Conservation (phyloP, 2,888 invertebrate genomes). For the Hemaris fuciformis region DNA sequence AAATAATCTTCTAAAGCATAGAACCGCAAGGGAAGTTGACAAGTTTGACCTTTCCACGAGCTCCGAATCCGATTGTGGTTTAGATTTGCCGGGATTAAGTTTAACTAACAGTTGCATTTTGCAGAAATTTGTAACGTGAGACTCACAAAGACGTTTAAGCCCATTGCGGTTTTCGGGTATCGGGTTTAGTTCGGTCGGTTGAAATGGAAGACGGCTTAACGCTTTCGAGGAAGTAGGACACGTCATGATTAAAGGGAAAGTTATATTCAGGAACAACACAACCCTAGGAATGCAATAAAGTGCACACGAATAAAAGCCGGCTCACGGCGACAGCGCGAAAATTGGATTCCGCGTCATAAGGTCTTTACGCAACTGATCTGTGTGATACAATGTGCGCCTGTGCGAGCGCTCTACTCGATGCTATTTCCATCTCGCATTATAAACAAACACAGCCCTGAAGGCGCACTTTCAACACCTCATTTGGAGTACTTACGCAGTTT, state of each 20-base stretch:
- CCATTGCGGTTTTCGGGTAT: background rate
- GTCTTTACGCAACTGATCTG: slow-evolving; percentile 2
- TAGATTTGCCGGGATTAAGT: background rate
- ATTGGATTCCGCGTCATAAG: slow-evolving; percentile 7
- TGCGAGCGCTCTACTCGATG: background rate
- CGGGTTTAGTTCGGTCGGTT: background rate
- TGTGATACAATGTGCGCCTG: background rate
- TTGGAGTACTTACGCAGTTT: too few relatives aligned
- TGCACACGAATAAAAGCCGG: background rate
- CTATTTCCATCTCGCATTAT: background rate
- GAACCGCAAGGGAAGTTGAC: background rate
- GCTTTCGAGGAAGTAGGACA: background rate
- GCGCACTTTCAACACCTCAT: background rate
- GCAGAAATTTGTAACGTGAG: background rate
- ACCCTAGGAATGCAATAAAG: slow-evolving; percentile 1
- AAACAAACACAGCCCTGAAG: background rate
- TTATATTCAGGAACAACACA: background rate
- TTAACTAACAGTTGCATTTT: background rate
- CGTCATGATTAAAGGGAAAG: too few relatives aligned
- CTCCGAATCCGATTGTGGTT: slow-evolving; percentile 2
- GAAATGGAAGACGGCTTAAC: background rate
- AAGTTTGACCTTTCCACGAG: background rate
- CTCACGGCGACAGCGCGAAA: slow-evolving; percentile 4
- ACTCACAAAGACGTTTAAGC: background rate
- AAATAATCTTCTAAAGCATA: background rate